Base-by-base conservation (phyloP, 2,888 invertebrate species). In the Cephus nigrinus region DNA sequence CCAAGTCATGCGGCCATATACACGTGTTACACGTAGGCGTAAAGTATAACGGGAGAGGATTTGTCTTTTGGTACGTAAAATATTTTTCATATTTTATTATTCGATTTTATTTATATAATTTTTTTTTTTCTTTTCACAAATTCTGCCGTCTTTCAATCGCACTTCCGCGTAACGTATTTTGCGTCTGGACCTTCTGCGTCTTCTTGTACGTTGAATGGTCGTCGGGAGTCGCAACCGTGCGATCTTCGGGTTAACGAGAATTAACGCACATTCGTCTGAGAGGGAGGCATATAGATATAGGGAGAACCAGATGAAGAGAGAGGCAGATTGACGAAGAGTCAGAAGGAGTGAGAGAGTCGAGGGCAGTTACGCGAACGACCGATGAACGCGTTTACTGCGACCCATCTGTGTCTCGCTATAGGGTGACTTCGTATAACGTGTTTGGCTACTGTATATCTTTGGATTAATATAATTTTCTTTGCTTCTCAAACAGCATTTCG, bases 161-260 rank as follows among this genome's bases (percentile, higher is more conserved):
- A 23, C 4, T 55, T 55, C 9, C 40, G 40, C 23, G 40, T 55
- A 55, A 55, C 15, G 23, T 55, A 55, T 23, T 55, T 55, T 23
- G 40, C 0, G 40, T 55, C 40, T 55, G 40, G 5, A 23, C 9
- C 23, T 55, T 55, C 23, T 15, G 23, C 40, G 23, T 23, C 40
- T 55, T 55, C 23, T 55, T 55, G 40, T 23, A 23, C 40, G 15
- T 55, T 55, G 23, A 55, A 55, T 55, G 40, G 40, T 15, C 23
- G 40, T 55, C 77, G 32, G 69, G 76, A 69, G 75, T 79, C 79
- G 76, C 76, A 80, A 79, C 81, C 80, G 77, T 81, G 40, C 40
- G 40, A 55, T 82, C 78, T 77, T 74, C 76, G 71, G 72, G 79
- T 77, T 81, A 81, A 81, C 81, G 79, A 82, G 81, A 83, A 81